Evolutionary conservation across 2,113 vertebrate genomes (phyloP), one percentile per base, ranked within the genome.

Genomic region (Pristiophorus japonicus): DNA sequence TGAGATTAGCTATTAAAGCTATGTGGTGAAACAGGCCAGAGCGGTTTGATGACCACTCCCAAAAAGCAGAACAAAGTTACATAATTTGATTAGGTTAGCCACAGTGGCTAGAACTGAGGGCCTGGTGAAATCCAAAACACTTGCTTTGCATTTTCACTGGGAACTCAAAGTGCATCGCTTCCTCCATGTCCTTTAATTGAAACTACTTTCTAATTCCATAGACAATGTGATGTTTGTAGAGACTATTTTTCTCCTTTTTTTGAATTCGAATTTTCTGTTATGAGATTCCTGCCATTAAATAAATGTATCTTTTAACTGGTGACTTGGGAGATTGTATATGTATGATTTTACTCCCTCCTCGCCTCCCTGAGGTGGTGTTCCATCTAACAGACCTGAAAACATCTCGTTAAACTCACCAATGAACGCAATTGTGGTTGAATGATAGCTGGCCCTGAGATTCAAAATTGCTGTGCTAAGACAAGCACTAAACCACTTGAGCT

Each of bases 331-430:
- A 91, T 63, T n/a, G 59, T 20, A 38, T 0, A 91, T 63, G 59
- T 63, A 63, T 63, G 27, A 38, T 34, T 91, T 34, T 63, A 16
- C 55, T 91, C 59, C 34, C 59, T 91, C 34, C 59, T 91, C 7
- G 18, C 59, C 6, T 91, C 55, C 55, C 59, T 6, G 14, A 91
- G 59, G 88, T 91, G 34, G 34, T 91, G 55, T 91, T 91, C 55
- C 55, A 91, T 91, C 87, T 91, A 62, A 70, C n/a, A 78, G 75
- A 78, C 34, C n/a, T 78, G 12, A 91, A 34, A 91, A 91, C 88
- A 91, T 63, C 88, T 91, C 16, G 34, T 63, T 91, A 62, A 91
- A 91, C 34, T 91, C 59, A 51, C 59, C 55, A 91, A 62, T 10
- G 12, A 91, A 63, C 55, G 59, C 59, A 91, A 63, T 91, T 59